Evolutionary conservation across 2,113 vertebrate species (phyloP).

Genomic region (Phylloscopus trochiloides): DNA sequence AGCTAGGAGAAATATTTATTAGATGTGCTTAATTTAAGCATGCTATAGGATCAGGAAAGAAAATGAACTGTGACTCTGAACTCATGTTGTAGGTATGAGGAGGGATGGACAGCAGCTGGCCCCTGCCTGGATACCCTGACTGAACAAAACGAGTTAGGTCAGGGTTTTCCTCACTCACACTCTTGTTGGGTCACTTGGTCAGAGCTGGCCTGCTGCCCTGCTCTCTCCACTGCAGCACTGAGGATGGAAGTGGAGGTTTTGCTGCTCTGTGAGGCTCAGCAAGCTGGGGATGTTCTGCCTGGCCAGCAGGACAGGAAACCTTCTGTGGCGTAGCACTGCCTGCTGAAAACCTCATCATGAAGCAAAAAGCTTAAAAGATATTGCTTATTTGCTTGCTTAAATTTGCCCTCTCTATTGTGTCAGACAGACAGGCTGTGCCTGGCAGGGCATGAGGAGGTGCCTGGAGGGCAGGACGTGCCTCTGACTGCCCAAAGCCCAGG

Average conservation of each 20-base stretch:
- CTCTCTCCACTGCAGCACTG: fast-evolving
- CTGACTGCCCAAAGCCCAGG: neutral
- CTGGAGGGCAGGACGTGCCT: neutral
- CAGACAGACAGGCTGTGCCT: neutral
- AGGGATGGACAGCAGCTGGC: neutral
- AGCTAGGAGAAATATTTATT: neutral
- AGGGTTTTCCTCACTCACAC: neutral
- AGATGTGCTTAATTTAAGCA: neutral
- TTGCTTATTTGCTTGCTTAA: neutral
- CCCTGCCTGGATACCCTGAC: neutral
- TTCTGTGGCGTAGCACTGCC: fast-evolving
- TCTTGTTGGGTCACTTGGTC: neutral
- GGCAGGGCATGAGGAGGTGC: neutral
- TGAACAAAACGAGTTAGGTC: neutral
- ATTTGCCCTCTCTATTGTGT: neutral
- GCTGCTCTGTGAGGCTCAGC: neutral
- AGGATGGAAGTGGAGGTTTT: neutral
- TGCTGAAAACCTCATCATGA: neutral
- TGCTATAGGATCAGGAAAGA: neutral
- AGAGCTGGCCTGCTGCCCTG: neutral
- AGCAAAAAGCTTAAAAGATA: neutral
- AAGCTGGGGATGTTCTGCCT: neutral
- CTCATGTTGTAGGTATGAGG: neutral
- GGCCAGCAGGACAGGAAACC: neutral
- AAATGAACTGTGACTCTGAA: neutral